Conservation (phyloP, 64 coral and sea anemone genomes). For the Montipora cactus region DNA sequence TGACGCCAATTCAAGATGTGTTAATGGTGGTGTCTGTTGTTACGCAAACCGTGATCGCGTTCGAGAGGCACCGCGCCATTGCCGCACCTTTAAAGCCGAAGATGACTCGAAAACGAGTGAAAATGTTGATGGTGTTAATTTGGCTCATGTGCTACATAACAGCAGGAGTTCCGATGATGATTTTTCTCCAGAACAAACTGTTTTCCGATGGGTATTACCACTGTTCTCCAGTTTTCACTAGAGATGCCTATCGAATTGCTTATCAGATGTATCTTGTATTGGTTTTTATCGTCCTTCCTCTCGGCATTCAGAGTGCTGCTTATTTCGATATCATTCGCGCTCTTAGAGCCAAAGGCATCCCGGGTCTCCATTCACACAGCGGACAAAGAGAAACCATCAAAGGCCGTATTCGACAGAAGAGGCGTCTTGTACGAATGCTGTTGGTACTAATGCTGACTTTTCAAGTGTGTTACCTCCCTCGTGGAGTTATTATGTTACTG, state of each 20-base stretch:
- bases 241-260: slow-evolving; percentile 24
- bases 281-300: slow-evolving; percentile 51
- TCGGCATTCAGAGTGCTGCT: slow-evolving; percentile 62
- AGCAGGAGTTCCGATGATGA: slow-evolving; percentile 53
- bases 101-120: slow-evolving; percentile 60
- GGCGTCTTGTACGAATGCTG: slow-evolving; percentile 77
- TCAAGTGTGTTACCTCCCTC: slow-evolving; percentile 79
- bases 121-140: slow-evolving; percentile 32
- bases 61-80: slow-evolving; percentile 87
- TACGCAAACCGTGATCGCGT: slow-evolving; percentile 80
- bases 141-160: slow-evolving; percentile 74
- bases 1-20: slow-evolving; percentile 77
- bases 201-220: background rate
- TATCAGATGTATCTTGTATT: slow-evolving; percentile 71
- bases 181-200: slow-evolving; percentile 35
- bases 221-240: slow-evolving; percentile 33
- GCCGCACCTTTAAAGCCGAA: slow-evolving; percentile 83
- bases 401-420: slow-evolving; percentile 13
- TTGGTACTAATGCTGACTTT: slow-evolving; percentile 76
- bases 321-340: slow-evolving; percentile 78
- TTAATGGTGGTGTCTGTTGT: slow-evolving; percentile 79
- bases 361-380: background rate
- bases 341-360: slow-evolving; percentile 33
- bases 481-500: slow-evolving; percentile 74
- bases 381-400: slow-evolving; percentile 18